Percentiles rank a stretch among this genome's conserved stretches.
These are phyloP conservation scores for Bombus consobrinus DNA, from an alignment of 1,140 invertebrate species.

Conservation along the genomic window DNA sequence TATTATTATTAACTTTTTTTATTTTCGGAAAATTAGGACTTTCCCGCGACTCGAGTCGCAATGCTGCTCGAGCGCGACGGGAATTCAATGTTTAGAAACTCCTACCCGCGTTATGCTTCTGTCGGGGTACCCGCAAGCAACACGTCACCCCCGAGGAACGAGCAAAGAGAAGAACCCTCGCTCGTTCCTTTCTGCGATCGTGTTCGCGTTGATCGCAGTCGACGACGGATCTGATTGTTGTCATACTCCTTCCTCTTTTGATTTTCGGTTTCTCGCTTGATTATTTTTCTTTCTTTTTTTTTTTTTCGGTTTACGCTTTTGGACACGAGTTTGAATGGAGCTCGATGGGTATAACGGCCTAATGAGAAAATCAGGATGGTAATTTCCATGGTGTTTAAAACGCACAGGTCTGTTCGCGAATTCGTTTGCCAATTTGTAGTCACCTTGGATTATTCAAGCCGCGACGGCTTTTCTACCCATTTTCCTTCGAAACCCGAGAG, in stretches of 20 bases:
- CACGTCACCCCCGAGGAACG: constrained; percentile 61
- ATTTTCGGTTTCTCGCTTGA: constrained; percentile 12
- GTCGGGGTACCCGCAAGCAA: constrained; percentile 80
- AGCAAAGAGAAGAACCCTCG: neutral
- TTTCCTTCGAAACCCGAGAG: constrained; percentile 40
- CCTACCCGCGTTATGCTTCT: constrained; percentile 84
- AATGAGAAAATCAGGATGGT: constrained; percentile 81
- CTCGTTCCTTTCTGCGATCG: constrained; percentile 54
- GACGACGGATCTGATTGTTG: constrained; percentile 52
- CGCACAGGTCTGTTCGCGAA: constrained; percentile 66
- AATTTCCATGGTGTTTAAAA: constrained; percentile 77
- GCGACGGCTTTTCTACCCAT: constrained; percentile 29
- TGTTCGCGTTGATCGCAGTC: constrained; percentile 33
- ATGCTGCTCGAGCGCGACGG: constrained; percentile 66
- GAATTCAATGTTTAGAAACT: constrained; percentile 79
- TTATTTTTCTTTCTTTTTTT: neutral
- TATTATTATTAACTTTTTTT: constrained; percentile 68
- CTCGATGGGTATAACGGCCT: constrained; percentile 74
- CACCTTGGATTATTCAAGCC: constrained; percentile 40
- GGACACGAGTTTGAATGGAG: constrained; percentile 62
- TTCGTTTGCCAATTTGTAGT: constrained; percentile 57
- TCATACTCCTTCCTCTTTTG: constrained; percentile 5
- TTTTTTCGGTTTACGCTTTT: constrained; percentile 45
- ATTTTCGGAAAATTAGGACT: constrained; percentile 75
- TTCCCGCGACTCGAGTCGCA: constrained; percentile 68